phyloP scores from a whole-genome alignment of 2,888 invertebrate genomes.

The Torymus aiolomorphi region DNA sequence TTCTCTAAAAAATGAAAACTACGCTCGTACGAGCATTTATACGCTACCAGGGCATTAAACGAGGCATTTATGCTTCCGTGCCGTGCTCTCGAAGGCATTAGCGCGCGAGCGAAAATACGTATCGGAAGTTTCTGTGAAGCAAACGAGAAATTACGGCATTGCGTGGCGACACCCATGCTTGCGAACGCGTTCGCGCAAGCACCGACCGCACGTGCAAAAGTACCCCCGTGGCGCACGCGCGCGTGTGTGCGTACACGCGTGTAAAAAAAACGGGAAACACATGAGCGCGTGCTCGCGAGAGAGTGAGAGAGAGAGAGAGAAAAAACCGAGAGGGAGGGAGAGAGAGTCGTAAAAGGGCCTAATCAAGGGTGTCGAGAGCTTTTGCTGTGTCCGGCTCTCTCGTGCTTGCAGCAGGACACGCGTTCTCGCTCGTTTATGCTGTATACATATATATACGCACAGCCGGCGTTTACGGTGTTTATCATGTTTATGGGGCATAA shows the following conservation, averaged over 20 bases:
- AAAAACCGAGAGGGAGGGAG: constrained; percentile 14
- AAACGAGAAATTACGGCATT: constrained; percentile 38
- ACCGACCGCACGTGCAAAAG: constrained; percentile 6
- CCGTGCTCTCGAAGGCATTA: constrained; percentile 6
- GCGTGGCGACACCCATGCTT: neutral
- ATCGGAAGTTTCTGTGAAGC: constrained; percentile 15
- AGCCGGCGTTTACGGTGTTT: constrained; percentile 66
- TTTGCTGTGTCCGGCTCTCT: constrained; percentile 43
- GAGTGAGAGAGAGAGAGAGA: constrained; percentile 1
- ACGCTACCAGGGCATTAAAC: neutral
- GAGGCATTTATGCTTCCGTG: constrained; percentile 1
- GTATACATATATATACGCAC: neutral
- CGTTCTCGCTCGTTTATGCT: neutral
- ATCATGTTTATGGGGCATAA: constrained; percentile 69
- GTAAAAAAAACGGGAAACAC: constrained; percentile 13
- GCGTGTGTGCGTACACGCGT: neutral
- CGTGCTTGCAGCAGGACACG: constrained; percentile 41
- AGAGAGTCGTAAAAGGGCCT: constrained; percentile 61
- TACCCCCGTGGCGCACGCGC: neutral
- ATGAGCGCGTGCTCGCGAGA: neutral
- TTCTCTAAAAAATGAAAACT: too few relatives aligned
- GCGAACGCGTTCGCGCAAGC: neutral
- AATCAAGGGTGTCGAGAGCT: constrained; percentile 63
- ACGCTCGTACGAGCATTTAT: neutral
- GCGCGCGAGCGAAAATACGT: neutral